A percentile compares a stretch with the other conserved stretches of the same genome.
Evolutionary conservation across 2,113 vertebrate genomes (phyloP).

Genomic region (Melanerpes aurifrons): DNA sequence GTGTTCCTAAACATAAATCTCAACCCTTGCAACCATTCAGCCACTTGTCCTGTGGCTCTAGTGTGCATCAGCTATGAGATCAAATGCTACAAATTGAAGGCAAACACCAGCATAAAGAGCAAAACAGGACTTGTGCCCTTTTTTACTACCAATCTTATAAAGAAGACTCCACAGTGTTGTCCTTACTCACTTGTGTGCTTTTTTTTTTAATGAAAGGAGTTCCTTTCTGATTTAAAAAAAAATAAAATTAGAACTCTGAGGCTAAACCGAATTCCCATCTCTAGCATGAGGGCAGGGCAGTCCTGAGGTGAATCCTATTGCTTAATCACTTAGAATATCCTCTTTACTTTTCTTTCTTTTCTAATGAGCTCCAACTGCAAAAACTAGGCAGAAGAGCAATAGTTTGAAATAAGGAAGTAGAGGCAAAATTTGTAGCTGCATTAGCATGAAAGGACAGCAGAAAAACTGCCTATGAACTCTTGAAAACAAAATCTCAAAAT

Average conservation of each 20-base stretch:
- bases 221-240: background rate
- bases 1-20: slow-evolving; percentile 53
- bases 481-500: background rate
- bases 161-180: background rate
- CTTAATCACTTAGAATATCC: background rate
- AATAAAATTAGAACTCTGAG: background rate
- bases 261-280: background rate
- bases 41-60: background rate
- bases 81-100: slow-evolving; percentile 5
- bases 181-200: background rate
- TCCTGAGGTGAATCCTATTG: background rate
- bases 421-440: background rate
- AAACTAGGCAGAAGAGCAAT: background rate
- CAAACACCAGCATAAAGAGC: background rate
- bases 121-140: background rate
- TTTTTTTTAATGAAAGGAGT: background rate
- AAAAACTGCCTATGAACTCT: background rate
- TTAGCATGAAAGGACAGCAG: background rate
- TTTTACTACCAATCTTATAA: background rate
- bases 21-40: background rate
- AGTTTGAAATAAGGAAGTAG: background rate
- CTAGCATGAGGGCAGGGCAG: background rate
- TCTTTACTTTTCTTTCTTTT: too few relatives aligned
- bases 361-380: background rate
- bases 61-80: background rate